Conservation (phyloP, 2,797 vertebrate genomes). For the Sparidentex hasta region DNA sequence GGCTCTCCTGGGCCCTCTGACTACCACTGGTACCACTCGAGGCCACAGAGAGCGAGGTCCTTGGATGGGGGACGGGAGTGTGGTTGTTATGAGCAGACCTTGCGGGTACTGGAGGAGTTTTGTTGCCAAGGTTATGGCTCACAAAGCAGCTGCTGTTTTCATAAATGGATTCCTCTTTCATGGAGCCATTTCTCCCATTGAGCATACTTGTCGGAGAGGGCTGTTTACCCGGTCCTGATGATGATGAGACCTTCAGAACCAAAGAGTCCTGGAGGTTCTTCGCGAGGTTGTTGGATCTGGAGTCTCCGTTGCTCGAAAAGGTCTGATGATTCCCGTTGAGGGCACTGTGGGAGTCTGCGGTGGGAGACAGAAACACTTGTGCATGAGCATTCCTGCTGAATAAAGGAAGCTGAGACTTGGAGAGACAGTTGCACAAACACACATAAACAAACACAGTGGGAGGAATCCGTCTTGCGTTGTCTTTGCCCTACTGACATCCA, state of each 20-base stretch:
- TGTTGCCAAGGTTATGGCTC: slow-evolving; percentile 76
- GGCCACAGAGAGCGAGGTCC: slow-evolving; percentile 70
- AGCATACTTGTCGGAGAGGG: slow-evolving; percentile 77
- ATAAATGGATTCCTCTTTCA: slow-evolving; percentile 86
- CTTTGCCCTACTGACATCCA: slow-evolving; percentile 39
- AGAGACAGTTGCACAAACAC: slow-evolving; percentile 75
- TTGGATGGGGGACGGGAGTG: slow-evolving; percentile 81
- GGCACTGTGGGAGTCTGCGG: slow-evolving; percentile 83
- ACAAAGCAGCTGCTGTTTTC: slow-evolving; percentile 87
- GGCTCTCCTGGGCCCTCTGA: slow-evolving; percentile 75
- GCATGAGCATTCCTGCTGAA: slow-evolving; percentile 52
- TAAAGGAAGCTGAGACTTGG: slow-evolving; percentile 40
- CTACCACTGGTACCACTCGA: slow-evolving; percentile 37
- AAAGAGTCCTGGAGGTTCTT: slow-evolving; percentile 92
- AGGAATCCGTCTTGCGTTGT: slow-evolving; percentile 29
- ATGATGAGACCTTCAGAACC: slow-evolving; percentile 80
- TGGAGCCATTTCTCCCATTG: slow-evolving; percentile 85
- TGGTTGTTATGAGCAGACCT: slow-evolving; percentile 84
- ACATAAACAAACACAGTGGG: slow-evolving; percentile 53
- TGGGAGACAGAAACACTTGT: slow-evolving; percentile 60
- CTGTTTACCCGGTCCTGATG: slow-evolving; percentile 71
- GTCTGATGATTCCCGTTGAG: slow-evolving; percentile 87
- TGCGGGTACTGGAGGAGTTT: slow-evolving; percentile 84
- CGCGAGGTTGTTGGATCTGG: slow-evolving; percentile 88
- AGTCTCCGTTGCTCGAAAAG: slow-evolving; percentile 62